Base-by-base conservation (phyloP, 64 coral and sea anemone genomes). In the Actinia equina region DNA sequence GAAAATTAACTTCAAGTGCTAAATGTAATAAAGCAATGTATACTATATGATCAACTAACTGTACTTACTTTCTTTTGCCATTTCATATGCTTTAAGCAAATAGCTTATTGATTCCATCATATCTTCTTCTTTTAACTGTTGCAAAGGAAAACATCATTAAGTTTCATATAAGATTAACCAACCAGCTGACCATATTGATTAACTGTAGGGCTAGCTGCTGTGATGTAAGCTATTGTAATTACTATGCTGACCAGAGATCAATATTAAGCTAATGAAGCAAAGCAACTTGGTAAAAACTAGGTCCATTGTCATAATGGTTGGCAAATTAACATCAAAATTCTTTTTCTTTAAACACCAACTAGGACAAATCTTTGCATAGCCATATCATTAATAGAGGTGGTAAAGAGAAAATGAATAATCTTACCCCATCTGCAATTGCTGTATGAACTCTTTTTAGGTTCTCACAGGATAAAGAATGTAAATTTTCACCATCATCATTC, bases 21-120 rank as follows among this genome's bases (percentile, higher is more conserved):
- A 26, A 26, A 26, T 74, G 70, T 8, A 41, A 49, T 6, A 49
- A 49, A 49, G 46, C 7, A 49, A 6, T 17, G 5, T 26, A 74
- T 7, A 65, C 20, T 65, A 23, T 65, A 5, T 65, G 3, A 6
- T n/a, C 26, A 27, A 41, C 16, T 5, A 46, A 71, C n/a, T 27
- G 0, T 71, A 92, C 92, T 86, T 95, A 99, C 97, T 90, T 91
- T 99, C 97, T 88, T 99, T 99, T n/a, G 97, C 93, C 93, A 99
- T 92, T 91, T 95, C 93, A 90, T 99, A 99, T 79, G 97, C 97
- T 83, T 99, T 99, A 55, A 99, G 55, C 17, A 99, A 85, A 88
- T 91, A 95, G 3, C 83, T 88, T 70, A 99, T 95, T 46, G 90
- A 87, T 69, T 91, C 94, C 83, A 83, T 88, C 42, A 88, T 20